A percentile compares a stretch with the other conserved stretches of the same genome.
phyloP scores from a whole-genome alignment of 2,797 vertebrate species.

The Sebastes kiyomatsui region DNA sequence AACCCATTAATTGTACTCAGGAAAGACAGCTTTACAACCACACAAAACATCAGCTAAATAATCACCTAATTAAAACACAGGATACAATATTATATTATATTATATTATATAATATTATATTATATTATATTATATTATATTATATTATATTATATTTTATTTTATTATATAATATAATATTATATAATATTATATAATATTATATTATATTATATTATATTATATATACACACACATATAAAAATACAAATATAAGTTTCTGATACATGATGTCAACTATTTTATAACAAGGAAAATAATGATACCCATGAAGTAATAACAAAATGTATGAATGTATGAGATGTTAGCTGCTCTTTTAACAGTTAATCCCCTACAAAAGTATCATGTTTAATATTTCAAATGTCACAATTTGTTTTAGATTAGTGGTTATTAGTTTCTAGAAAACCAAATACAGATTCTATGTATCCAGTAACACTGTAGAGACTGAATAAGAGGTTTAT shows the following conservation, averaged over 20 bases:
- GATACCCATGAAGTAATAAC: background rate
- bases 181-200: too few species aligned
- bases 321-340: background rate
- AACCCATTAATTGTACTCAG: conserved; percentile 34
- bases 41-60: background rate
- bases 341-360: background rate
- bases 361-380: background rate
- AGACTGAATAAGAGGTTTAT: background rate
- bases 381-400: background rate
- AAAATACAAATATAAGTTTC: background rate
- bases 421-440: background rate
- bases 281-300: background rate
- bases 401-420: background rate
- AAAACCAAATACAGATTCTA: background rate
- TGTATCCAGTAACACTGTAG: background rate
- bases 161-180: too few species aligned
- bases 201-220: too few species aligned
- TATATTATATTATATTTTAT: too few species aligned
- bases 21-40: conserved; percentile 11
- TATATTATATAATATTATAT: too few species aligned
- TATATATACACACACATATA: too few species aligned
- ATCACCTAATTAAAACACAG: conserved; percentile 13
- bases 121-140: too few species aligned
- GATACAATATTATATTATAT: background rate
- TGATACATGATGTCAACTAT: background rate